Evolutionary conservation across 2,113 vertebrate genomes (phyloP).

Genomic region (Phrynocephalus versicolor): DNA sequence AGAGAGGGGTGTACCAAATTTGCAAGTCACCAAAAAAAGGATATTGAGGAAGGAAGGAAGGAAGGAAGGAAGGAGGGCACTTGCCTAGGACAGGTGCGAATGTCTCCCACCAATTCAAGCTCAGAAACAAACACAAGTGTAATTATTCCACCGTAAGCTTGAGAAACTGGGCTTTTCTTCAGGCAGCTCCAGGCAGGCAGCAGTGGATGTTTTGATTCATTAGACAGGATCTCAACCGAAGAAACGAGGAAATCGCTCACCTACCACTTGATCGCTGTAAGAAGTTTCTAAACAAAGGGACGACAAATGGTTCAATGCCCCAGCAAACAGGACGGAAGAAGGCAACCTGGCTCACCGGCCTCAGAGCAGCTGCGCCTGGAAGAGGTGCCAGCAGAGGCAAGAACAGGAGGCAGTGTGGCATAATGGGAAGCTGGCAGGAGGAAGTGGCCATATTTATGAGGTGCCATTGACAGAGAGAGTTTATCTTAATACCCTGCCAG

Average conservation of each 20-base stretch:
- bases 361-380: not conserved
- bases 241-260: constrained; percentile 30
- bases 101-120: no score
- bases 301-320: constrained; percentile 23
- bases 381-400: not conserved
- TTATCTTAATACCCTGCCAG: constrained; percentile 11
- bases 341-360: not conserved
- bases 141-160: not conserved
- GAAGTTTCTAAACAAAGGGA: constrained; percentile 24
- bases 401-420: constrained; percentile 1
- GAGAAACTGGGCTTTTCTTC: constrained; percentile 16
- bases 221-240: constrained; percentile 21
- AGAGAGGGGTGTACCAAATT: no score
- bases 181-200: constrained; percentile 19
- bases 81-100: no score
- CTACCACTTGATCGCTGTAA: constrained; percentile 27
- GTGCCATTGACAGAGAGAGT: constrained; percentile 1
- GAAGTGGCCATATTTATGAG: constrained; percentile 14
- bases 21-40: no score
- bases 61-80: no score
- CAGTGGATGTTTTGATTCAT: constrained; percentile 19
- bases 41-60: no score
- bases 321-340: constrained; percentile 11
- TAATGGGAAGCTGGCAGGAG: constrained; percentile 14
- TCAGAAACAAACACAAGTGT: not conserved